These are phyloP conservation scores for Acanthacorydalis orientalis DNA, from an alignment of 2,888 invertebrate species.

Conservation along the genomic window DNA sequence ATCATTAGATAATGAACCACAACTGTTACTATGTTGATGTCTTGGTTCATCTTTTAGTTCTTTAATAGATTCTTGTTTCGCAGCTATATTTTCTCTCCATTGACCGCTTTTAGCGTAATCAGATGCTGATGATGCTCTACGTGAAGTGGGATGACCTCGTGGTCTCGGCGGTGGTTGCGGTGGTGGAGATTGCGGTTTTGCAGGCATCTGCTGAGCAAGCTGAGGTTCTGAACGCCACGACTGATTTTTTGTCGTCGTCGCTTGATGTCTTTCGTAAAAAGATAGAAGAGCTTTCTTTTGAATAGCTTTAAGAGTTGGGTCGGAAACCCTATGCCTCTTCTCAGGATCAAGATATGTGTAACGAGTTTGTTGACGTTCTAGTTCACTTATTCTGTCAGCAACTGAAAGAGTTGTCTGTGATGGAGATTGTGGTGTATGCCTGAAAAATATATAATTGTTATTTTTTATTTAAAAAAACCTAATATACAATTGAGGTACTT, in stretches of 20 bases:
- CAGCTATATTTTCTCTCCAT: slow-evolving; percentile 27
- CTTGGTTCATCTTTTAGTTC: slow-evolving; percentile 19
- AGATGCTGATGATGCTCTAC: slow-evolving; percentile 48
- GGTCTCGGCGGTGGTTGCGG: slow-evolving; percentile 27
- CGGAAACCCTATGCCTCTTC: slow-evolving; percentile 52
- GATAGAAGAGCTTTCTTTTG: slow-evolving; percentile 69
- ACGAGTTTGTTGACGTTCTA: slow-evolving; percentile 36
- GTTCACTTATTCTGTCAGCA: slow-evolving; percentile 45
- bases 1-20: slow-evolving; percentile 38
- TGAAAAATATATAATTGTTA: slow-evolving; percentile 8
- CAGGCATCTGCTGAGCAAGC: slow-evolving; percentile 22
- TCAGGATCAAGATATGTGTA: slow-evolving; percentile 57
- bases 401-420: slow-evolving; percentile 36
- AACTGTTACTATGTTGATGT: slow-evolving; percentile 40
- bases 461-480: slow-evolving; percentile 6
- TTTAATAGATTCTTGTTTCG: slow-evolving; percentile 19
- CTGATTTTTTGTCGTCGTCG: slow-evolving; percentile 18
- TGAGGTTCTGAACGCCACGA: slow-evolving; percentile 43
- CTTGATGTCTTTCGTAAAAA: slow-evolving; percentile 59
- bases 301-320: slow-evolving; percentile 59
- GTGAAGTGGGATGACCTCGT: slow-evolving; percentile 28
- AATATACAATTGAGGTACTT: slow-evolving; percentile 10
- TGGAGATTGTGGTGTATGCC: slow-evolving; percentile 19
- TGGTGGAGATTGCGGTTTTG: slow-evolving; percentile 14
- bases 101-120: slow-evolving; percentile 36